Evolutionary conservation across 2,797 vertebrate species (phyloP).

Genomic region (Antennarius maculatus): DNA sequence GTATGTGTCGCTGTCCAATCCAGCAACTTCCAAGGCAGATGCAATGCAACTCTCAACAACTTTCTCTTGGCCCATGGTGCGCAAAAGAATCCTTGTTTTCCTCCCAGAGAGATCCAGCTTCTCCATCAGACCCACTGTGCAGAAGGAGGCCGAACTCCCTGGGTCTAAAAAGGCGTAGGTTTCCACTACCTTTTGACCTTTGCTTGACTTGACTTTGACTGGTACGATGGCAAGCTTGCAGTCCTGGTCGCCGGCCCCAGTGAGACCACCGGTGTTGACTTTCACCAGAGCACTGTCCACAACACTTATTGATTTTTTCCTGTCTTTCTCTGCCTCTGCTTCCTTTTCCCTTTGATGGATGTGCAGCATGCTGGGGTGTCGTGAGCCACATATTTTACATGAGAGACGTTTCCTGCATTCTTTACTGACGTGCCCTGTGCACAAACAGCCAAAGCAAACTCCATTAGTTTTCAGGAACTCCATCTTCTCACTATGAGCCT

Average conservation of each 20-base stretch:
- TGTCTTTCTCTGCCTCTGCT: no score
- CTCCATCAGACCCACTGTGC: not conserved
- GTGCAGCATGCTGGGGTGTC: no score
- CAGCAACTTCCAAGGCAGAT: not conserved
- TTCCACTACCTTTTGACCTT: not conserved
- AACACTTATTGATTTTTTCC: no score
- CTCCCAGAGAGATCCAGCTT: not conserved
- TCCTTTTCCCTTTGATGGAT: no score
- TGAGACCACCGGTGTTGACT: not conserved
- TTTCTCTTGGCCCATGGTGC: not conserved
- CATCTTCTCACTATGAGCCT: no score
- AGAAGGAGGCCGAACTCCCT: not conserved
- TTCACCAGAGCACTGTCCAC: no score
- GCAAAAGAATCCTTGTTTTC: not conserved
- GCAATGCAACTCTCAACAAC: not conserved
- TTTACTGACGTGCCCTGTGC: no score
- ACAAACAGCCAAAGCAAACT: no score
- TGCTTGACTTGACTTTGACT: not conserved
- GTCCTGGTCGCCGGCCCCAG: not conserved
- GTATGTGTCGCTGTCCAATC: not conserved
- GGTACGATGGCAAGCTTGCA: not conserved
- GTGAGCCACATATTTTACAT: no score
- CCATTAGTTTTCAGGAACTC: no score
- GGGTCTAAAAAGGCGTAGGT: not conserved
- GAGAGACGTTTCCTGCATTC: no score